Evolutionary conservation across 2,888 invertebrate genomes (phyloP).

Genomic region (Resseliella maxima): DNA sequence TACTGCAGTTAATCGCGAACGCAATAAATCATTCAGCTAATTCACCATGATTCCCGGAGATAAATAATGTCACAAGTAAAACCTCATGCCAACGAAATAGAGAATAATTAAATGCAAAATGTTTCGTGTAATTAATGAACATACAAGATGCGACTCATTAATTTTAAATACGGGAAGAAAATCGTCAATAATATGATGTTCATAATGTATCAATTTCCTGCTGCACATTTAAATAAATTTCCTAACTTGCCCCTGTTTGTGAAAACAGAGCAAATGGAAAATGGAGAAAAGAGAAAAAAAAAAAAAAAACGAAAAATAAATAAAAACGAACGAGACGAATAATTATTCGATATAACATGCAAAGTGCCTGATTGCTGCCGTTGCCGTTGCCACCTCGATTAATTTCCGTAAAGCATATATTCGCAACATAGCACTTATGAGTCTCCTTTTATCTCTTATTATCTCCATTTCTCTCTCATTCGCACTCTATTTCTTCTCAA

Average conservation of each 20-base stretch:
- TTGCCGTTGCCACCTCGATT: constrained; percentile 4
- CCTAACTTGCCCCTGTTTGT: neutral
- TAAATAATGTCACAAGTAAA: constrained; percentile 43
- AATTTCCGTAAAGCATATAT: constrained; percentile 23
- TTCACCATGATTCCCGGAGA: neutral
- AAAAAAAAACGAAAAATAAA: neutral
- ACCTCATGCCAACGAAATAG: neutral
- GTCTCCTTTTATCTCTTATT: neutral
- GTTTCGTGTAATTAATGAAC: constrained; percentile 49
- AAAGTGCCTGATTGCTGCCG: constrained; percentile 22
- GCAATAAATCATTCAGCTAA: constrained; percentile 30
- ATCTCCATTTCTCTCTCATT: neutral
- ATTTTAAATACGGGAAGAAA: constrained; percentile 12
- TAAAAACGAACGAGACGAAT: neutral
- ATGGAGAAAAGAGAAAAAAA: neutral
- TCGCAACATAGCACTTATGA: neutral
- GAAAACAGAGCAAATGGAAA: neutral
- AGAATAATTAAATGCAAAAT: constrained; percentile 43
- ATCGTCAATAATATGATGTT: constrained; percentile 43
- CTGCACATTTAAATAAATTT: constrained; percentile 24
- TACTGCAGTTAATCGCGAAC: constrained; percentile 31
- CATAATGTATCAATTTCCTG: constrained; percentile 32
- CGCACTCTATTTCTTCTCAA: too few species aligned
- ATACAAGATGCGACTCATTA: constrained; percentile 42
- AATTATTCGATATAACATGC: constrained; percentile 16